A percentile compares a stretch with the other conserved stretches of the same genome.
Evolutionary conservation across 37 sponge, comb jelly and placozoan genomes (phyloP).

Genomic region (Aphrocallistes beatrix): DNA sequence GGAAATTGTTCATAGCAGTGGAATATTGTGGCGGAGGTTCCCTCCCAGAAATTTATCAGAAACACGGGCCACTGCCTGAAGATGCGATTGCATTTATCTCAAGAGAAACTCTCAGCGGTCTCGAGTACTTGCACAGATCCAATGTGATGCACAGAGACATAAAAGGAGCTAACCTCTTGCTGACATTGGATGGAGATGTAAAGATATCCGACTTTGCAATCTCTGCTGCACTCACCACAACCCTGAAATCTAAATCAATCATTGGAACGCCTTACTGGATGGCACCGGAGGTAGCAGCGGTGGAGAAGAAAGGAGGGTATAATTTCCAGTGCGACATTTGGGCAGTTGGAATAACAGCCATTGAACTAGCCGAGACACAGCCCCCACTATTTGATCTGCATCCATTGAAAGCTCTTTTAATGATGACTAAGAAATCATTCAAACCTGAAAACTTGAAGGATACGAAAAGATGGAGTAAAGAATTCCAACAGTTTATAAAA

Average conservation of each 20-base stretch:
- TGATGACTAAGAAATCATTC: constrained; percentile 84
- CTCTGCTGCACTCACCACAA: constrained; percentile 70
- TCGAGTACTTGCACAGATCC: constrained; percentile 50
- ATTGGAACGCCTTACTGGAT: constrained; percentile 95
- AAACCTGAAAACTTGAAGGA: constrained; percentile 59
- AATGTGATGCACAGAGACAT: constrained; percentile 72
- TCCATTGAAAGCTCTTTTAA: constrained; percentile 78
- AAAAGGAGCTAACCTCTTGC: constrained; percentile 78
- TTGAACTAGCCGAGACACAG: constrained; percentile 84
- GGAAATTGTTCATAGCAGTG: constrained; percentile 92
- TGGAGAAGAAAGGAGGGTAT: constrained; percentile 91
- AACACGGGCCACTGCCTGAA: background rate
- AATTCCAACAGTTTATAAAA: constrained; percentile 69
- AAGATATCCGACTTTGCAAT: constrained; percentile 88
- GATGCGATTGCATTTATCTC: constrained; percentile 79
- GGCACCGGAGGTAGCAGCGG: constrained; percentile 68
- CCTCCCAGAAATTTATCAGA: constrained; percentile 74
- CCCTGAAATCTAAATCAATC: constrained; percentile 77
- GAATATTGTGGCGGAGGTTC: constrained; percentile 94
- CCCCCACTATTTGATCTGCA: constrained; percentile 91
- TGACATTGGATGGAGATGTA: constrained; percentile 51
- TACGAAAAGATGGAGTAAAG: constrained; percentile 69
- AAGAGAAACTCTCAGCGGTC: constrained; percentile 64
- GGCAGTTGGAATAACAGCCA: constrained; percentile 94
- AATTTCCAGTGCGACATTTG: constrained; percentile 86